Percentiles rank a stretch among this genome's conserved stretches.
phyloP scores from a whole-genome alignment of 2,113 vertebrate species.

The Acrocephalus arundinaceus region DNA sequence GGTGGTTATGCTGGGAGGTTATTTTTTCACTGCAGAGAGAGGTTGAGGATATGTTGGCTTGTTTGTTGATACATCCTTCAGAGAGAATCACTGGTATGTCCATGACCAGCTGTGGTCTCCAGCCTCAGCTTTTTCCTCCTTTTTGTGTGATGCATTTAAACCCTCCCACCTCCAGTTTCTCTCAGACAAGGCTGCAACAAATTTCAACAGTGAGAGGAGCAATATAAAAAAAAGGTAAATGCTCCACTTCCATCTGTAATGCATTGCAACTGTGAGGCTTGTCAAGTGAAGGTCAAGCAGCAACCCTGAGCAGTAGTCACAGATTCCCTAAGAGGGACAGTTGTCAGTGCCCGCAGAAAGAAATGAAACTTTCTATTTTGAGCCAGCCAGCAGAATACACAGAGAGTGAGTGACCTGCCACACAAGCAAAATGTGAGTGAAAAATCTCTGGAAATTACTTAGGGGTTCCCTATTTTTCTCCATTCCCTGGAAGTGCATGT shows the following conservation, averaged over 20 bases:
- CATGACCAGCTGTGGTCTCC: background rate
- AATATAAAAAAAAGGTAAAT: background rate
- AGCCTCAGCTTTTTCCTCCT: background rate
- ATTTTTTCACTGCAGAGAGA: background rate
- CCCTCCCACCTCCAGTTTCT: background rate
- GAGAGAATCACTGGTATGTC: background rate
- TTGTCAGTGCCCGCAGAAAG: background rate
- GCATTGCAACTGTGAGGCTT: background rate
- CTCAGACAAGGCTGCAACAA: background rate
- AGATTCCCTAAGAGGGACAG: slow-evolving; percentile 16
- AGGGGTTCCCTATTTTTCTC: background rate
- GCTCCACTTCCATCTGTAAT: background rate
- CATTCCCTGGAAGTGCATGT: background rate
- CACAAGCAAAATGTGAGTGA: background rate
- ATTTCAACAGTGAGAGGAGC: background rate
- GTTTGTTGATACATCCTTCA: background rate
- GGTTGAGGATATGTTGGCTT: background rate
- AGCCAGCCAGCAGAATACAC: background rate
- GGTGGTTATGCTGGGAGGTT: background rate
- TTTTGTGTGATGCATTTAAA: background rate
- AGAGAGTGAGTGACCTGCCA: background rate
- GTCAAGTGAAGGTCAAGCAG: slow-evolving; percentile 40
- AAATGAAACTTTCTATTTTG: background rate
- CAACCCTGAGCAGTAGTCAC: background rate
- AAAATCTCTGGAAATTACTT: background rate